These are phyloP conservation scores for Pyrgus malvae DNA, from an alignment of 2,888 invertebrate genomes.

Conservation along the genomic window DNA sequence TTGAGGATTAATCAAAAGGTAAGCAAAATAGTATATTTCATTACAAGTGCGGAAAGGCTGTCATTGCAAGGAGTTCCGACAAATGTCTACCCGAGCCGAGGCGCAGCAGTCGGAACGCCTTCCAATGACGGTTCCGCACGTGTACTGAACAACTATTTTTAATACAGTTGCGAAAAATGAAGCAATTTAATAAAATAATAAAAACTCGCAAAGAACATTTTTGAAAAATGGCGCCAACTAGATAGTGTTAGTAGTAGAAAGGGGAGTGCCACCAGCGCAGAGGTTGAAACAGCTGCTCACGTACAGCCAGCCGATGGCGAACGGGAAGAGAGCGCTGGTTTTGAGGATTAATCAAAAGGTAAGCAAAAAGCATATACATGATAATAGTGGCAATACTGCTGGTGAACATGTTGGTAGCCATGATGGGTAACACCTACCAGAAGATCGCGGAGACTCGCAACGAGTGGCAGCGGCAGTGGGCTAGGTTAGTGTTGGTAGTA, in stretches of 20 bases:
- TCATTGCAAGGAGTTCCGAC: too few relatives aligned
- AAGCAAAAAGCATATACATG: conserved; percentile 91
- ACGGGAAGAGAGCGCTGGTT: conserved; percentile 91
- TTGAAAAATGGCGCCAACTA: too few relatives aligned
- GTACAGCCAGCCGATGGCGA: conserved; percentile 97
- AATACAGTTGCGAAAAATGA: too few relatives aligned
- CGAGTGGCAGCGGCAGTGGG: conserved; percentile 99
- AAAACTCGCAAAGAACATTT: too few relatives aligned
- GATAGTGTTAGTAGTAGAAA: conserved; percentile 97
- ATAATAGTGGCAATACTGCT: conserved; percentile 96
- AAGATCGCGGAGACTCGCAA: conserved; percentile 98
- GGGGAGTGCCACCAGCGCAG: conserved; percentile 96
- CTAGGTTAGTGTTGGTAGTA: conserved; percentile 97
- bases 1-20: conserved; percentile 94
- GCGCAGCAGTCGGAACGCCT: too few relatives aligned
- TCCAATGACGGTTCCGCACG: too few relatives aligned
- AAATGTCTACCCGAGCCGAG: too few relatives aligned
- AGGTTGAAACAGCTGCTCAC: conserved; percentile 91
- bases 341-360: conserved; percentile 94
- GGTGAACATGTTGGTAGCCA: conserved; percentile 99
- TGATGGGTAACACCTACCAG: conserved; percentile 99
- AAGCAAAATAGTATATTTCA: neutral
- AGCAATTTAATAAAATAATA: too few relatives aligned
- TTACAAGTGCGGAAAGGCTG: too few relatives aligned
- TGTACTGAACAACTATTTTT: too few relatives aligned